Conservation (phyloP, 30 jellyfish, hydroid and myxozoan genomes). For the Cassiopea xamachana region DNA sequence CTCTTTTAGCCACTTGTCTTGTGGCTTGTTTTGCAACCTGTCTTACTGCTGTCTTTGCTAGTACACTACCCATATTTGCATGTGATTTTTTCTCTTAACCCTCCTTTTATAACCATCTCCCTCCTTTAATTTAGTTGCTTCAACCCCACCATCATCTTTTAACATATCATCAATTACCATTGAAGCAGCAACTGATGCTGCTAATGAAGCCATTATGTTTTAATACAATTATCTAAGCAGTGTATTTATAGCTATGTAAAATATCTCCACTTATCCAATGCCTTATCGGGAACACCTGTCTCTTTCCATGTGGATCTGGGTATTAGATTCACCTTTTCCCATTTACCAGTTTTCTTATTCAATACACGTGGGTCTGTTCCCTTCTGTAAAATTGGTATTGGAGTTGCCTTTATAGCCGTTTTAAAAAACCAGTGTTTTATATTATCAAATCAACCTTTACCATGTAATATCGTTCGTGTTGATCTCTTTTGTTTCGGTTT, state of each 20-base stretch:
- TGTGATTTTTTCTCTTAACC: neutral
- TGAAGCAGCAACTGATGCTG: neutral
- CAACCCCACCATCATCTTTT: neutral
- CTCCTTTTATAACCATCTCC: neutral
- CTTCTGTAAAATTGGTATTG: neutral
- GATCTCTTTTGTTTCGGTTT: no score
- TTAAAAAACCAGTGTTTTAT: neutral
- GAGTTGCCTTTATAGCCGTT: neutral
- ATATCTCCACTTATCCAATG: neutral
- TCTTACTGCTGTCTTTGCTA: neutral
- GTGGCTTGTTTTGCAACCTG: neutral
- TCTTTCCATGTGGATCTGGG: neutral
- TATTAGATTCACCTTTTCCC: neutral
- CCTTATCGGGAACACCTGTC: neutral
- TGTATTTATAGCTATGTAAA: neutral
- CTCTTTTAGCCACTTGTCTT: neutral
- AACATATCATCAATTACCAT: neutral
- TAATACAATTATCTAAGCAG: neutral
- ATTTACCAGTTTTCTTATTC: neutral
- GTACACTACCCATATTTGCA: neutral
- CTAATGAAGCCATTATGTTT: neutral
- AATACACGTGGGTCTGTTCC: neutral
- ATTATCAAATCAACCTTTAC: neutral
- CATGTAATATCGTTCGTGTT: neutral
- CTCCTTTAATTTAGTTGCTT: neutral